Percentiles rank a stretch among this genome's conserved stretches.
Evolutionary conservation across 2,797 vertebrate species (phyloP).

Genomic region (Melanotaenia boesemani): DNA sequence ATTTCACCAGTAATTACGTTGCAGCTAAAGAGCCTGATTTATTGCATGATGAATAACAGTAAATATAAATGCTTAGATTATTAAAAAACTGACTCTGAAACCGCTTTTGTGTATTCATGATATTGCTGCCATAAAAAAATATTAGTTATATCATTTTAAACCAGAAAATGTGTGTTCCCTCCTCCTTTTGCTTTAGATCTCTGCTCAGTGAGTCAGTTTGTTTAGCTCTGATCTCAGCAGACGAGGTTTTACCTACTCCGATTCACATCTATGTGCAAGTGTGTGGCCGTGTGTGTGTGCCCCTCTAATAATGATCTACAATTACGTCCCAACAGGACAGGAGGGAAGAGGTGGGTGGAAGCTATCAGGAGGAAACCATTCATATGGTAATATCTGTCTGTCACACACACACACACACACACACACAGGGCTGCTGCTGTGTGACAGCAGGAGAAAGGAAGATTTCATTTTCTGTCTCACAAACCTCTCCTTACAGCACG

Average conservation of each 20-base stretch:
- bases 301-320: slow-evolving; percentile 52
- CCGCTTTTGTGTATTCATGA: too few relatives aligned
- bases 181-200: slow-evolving; percentile 12
- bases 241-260: slow-evolving; percentile 33
- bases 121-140: too few relatives aligned
- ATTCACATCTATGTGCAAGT: slow-evolving; percentile 23
- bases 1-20: too few relatives aligned
- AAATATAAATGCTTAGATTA: too few relatives aligned
- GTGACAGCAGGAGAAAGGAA: slow-evolving; percentile 39
- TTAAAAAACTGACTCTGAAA: too few relatives aligned
- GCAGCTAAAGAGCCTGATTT: too few relatives aligned
- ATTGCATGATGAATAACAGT: too few relatives aligned
- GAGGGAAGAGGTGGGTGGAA: slow-evolving; percentile 42
- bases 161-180: too few relatives aligned
- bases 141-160: too few relatives aligned
- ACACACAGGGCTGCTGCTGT: slow-evolving; percentile 3
- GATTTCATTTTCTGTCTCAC: slow-evolving; percentile 36
- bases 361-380: slow-evolving; percentile 53
- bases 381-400: slow-evolving; percentile 59
- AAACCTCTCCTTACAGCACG: slow-evolving; percentile 40
- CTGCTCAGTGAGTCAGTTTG: slow-evolving; percentile 14
- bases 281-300: slow-evolving; percentile 5
- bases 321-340: slow-evolving; percentile 47
- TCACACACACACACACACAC: slow-evolving; percentile 7
- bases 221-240: slow-evolving; percentile 22